Percentiles rank a stretch among this genome's conserved stretches.
Evolutionary conservation across 2,888 invertebrate genomes (phyloP).

Genomic region (Ganaspis brasiliensis): DNA sequence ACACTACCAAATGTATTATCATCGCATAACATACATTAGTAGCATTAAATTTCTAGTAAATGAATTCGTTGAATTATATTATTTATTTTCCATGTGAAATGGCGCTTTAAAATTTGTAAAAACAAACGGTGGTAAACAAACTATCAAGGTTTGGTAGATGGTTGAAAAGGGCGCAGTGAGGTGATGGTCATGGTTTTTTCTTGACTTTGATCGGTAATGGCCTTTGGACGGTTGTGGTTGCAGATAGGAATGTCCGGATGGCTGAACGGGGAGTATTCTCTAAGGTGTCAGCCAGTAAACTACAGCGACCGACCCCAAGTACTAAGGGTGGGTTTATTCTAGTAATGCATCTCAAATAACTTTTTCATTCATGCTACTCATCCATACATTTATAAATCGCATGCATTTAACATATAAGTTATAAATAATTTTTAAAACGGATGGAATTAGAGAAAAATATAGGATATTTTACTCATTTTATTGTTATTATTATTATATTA

Average conservation of each 20-base stretch:
- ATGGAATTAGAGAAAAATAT: no score
- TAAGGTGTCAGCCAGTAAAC: slow-evolving; percentile 98
- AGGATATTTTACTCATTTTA: no score
- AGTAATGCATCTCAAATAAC: slow-evolving; percentile 21
- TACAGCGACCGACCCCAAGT: slow-evolving; percentile 95
- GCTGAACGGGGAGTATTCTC: slow-evolving; percentile 97
- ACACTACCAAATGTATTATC: neutral
- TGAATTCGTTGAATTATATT: slow-evolving; percentile 34
- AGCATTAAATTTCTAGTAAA: neutral
- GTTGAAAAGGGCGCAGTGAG: slow-evolving; percentile 54
- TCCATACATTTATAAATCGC: neutral
- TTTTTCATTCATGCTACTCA: neutral
- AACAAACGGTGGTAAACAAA: neutral
- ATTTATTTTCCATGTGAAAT: slow-evolving; percentile 20
- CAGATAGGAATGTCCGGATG: slow-evolving; percentile 96
- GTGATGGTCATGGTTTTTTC: slow-evolving; percentile 66
- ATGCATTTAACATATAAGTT: slow-evolving; percentile 33
- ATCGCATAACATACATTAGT: neutral
- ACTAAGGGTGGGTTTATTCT: slow-evolving; percentile 89
- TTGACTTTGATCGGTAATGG: slow-evolving; percentile 72
- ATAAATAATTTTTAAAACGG: neutral
- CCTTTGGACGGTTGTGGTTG: slow-evolving; percentile 82
- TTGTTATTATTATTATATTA: no score
- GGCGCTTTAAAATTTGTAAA: slow-evolving; percentile 15
- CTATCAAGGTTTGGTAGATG: slow-evolving; percentile 24